phyloP scores from a whole-genome alignment of 2,113 vertebrate genomes.

The Hydropotes inermis region DNA sequence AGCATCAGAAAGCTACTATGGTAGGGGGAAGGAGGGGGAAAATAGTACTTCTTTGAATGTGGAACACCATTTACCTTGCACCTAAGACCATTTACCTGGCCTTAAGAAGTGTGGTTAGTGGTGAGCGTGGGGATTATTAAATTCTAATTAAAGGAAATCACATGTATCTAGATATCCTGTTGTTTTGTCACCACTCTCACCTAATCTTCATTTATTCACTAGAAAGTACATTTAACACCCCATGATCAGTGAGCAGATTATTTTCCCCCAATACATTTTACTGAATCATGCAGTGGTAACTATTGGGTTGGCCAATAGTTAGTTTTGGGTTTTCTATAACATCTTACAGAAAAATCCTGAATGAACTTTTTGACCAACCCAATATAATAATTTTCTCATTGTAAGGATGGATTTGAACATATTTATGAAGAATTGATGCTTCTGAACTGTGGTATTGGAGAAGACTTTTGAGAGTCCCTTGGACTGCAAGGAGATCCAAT shows the following conservation, averaged over 20 bases:
- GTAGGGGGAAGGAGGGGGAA: rapidly evolving
- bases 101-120: not conserved
- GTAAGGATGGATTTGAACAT: not conserved
- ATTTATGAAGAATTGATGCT: not conserved
- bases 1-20: not conserved
- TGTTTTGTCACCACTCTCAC: not conserved
- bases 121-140: not conserved
- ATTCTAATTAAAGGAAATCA: not conserved
- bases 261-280: not conserved
- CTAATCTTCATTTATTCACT: not conserved
- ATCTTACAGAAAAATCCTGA: not conserved
- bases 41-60: not conserved
- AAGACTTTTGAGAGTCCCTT: no score
- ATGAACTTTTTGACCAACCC: not conserved
- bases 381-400: not conserved
- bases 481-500: no score
- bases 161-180: not conserved
- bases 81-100: not conserved
- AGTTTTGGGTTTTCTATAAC: not conserved
- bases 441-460: no score
- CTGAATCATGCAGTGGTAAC: not conserved
- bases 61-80: not conserved
- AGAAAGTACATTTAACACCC: not conserved
- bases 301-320: not conserved
- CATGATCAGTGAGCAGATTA: not conserved